Base-by-base conservation (phyloP, 2,113 vertebrate species). In the Elephas maximus region DNA sequence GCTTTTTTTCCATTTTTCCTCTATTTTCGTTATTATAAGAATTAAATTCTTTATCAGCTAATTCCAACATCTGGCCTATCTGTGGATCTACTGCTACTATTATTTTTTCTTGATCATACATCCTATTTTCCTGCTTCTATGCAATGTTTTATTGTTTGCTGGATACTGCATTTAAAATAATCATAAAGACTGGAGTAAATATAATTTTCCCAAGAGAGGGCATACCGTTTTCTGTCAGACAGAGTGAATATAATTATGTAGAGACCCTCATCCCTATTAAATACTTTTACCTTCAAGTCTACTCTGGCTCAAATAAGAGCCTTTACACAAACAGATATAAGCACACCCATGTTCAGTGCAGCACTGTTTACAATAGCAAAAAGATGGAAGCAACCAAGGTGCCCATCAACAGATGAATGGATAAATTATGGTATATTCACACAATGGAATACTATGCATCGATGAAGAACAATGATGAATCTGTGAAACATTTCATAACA, bases 1-100 rank as follows among this genome's bases (percentile, higher is more conserved):
- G 60, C 57, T 79, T 45, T 82, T 57, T 82, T 71, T 81, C 82
- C 41, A 57, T 21, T 45, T 69, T 41, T 33, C 37, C 28, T 62
- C 83, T 73, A 81, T 48, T 81, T 67, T 76, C 62, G n/a, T 89
- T 85, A 44, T 90, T 57, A n/a, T 48, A 90, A 71, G 44, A 90
- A 78, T 91, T 53, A 77, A 91, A 77, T 57, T 88, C 20, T 37
- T 83, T 79, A 78, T 51, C 45, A 80, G 53, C 45, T 91, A 91
- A 83, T 48, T 87, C 45, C 53, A 95, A 57, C 15, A 93, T 71
- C 17, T 57, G 30, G 71, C 12, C 0, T 26, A 69, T 33, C 30
- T 80, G 14, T 33, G n/a, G 41, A 71, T 81, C 63, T 89, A 26
- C 63, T 12, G 80, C n/a, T 86, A 57, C 15, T 81, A 73, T 4